Base-by-base conservation (phyloP, 2,113 vertebrate genomes). In the Apodemus sylvaticus region DNA sequence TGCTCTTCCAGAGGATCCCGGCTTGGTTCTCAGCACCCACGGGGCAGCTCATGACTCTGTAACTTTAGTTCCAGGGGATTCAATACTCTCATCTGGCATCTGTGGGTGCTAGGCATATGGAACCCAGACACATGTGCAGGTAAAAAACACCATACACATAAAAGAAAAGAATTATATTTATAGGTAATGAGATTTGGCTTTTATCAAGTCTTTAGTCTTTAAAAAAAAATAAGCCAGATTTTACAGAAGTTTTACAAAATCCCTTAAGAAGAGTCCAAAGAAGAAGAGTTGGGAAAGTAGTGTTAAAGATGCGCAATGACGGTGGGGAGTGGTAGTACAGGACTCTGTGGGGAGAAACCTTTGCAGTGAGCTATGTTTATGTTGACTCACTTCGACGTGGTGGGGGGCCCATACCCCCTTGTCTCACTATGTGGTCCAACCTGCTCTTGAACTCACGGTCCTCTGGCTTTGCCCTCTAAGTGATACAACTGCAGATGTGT, bases 111-210 rank as follows among this genome's bases (percentile, higher is more conserved):
- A 85, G 60, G 39, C 24, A 45, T 16, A 26, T 31, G n/a, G 39
- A 62, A 31, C 58, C 42, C 81, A 64, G 81, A 66, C 42, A 48
- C 2, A 22, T 12, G 45, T 48, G 42, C 42, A 48, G 24, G 26
- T 60, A 64, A 85, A 85, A 85, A 16, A 8, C 24, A 42, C 7
- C 58, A 31, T 42, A 45, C 14, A 64, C 58, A 58, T 62, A 42
- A 83, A 42, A 26, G 36, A 60, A 62, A 17, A 11, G 2, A 94
- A 89, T 34, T 34, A 24, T 91, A 36, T 77, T 92, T 93, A 62
- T 17, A 71, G 42, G 51, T 79, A 64, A 73, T 71, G 3, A 58
- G 58, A 34, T 96, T 94, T 78, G 60, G 19, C 87, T 96, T 96
- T 83, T 58, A 82, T 39, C 31, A 89, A 87, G 76, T 90, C 66